These are phyloP conservation scores for Pachyramphus minor DNA, from an alignment of 2,113 vertebrate genomes.

Conservation along the genomic window DNA sequence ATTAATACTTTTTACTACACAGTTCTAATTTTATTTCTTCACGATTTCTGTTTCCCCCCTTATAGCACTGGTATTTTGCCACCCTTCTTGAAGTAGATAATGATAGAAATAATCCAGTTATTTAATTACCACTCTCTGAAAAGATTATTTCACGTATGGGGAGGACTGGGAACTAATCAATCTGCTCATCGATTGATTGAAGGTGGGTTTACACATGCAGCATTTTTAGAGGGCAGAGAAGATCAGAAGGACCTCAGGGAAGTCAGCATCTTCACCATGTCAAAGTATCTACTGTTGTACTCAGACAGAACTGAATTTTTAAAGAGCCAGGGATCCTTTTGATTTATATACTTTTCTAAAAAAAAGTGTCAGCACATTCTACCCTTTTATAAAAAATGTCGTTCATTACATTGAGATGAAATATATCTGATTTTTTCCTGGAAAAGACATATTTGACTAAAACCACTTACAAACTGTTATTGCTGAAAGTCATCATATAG, in stretches of 20 bases:
- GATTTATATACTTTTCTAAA: background rate
- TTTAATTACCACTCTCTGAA: background rate
- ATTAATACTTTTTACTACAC: background rate
- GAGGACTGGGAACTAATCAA: background rate
- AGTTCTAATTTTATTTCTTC: background rate
- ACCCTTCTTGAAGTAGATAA: background rate
- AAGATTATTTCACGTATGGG: background rate
- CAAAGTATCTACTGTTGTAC: background rate
- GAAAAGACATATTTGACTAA: background rate
- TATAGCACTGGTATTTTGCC: background rate
- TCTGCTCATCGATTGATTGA: slow-evolving; percentile 11
- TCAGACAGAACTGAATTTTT: background rate
- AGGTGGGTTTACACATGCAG: background rate
- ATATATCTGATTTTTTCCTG: background rate
- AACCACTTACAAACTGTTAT: background rate
- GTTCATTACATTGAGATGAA: background rate
- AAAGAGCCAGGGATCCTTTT: background rate
- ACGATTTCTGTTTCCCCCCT: background rate
- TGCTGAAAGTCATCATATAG: background rate
- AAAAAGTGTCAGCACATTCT: background rate
- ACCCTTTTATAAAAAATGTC: background rate
- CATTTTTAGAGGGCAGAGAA: slow-evolving; percentile 54
- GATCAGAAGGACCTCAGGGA: slow-evolving; percentile 37
- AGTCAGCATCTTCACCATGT: background rate
- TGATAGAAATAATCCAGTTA: slow-evolving; percentile 25